Evolutionary conservation across 2,797 vertebrate species (phyloP), one percentile per base, ranked within the genome.

Genomic region (Acestrorhynchus altus): DNA sequence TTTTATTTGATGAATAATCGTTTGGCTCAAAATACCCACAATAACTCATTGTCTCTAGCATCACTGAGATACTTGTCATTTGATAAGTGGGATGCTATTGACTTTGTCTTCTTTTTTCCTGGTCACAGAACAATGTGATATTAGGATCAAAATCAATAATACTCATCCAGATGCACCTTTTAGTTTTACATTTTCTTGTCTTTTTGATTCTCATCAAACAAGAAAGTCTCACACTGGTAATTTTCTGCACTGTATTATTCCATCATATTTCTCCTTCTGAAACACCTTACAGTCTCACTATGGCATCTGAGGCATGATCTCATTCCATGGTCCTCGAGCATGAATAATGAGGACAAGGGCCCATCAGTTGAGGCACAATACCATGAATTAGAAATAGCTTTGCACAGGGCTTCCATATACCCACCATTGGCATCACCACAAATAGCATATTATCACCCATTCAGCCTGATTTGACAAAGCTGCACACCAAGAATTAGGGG

Each of bases 381-480:
- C 73, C 57, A 82, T 72, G 59, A 77, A 82, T 78, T 65, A 67
- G 46, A 68, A 42, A 80, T 68, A 31, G 20, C n/a, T 26, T 16
- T 64, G 67, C 46, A 80, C 61, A 70, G 46, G 42, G 20, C 47
- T 63, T 56, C 24, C 63, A 66, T 69, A 80, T 47, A 61, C 69
- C 8, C 46, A 28, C 16, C 52, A 74, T 35, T 47, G 24, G 54
- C 47, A 44, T 60, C 40, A 64, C 61, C 49, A 77, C 66, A 78
- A 78, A 78, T 67, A 78, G 65, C 52, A 39, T 61, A 74, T 75
- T 60, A 80, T 75, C 46, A 78, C 56, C 8, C 60, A 63, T 80
- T 60, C 66, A 61, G 26, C 13, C 20, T 68, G 68, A 72, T 64
- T 82, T 64, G n/a, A 76, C 59, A 66, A 64, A 67, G 60, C 56